Base-by-base conservation (phyloP, 2,888 invertebrate genomes). In the Drosophila niveifrons region DNA sequence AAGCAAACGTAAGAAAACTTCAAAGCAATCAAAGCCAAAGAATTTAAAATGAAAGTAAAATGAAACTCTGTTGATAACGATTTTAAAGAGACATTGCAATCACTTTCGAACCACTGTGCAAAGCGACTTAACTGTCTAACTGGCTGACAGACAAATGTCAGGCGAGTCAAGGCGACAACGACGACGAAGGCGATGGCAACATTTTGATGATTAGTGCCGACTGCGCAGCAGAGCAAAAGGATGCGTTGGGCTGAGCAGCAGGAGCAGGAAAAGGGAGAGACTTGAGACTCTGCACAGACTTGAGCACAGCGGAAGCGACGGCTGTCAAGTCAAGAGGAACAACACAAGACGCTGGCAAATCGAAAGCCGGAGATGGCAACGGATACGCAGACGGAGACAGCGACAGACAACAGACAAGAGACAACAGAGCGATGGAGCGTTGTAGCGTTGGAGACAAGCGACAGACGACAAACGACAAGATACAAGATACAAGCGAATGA, bases 131-230 rank as follows among this genome's bases (percentile, higher is more conserved):
- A 66, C 75, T 76, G 77, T 6, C 44, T 68, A 67, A 66, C 18
- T 50, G 59, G 52, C 65, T 62, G 72, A 51, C 66, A 64, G 78
- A 73, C 83, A 82, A 74, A 81, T 78, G 82, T 75, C 88, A 88
- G 75, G 64, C n/a, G 79, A 85, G 75, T 69, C 83, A 76, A 72
- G 74, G 68, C 80, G 57, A 80, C 23, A 65, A 56, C 28, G 67
- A 66, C 63, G 58, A 57, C 51, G 56, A 58, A 67, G 71, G 1
- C 23, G 23, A 23, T 6, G 23, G 23, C n/a, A n/a, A n/a, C n/a
- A n/a, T n/a, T n/a, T 64, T 73, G 66, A 77, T 83, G 89, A 89
- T 89, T 87, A 87, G 84, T 73, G 63, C 65, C 17, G 28, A 18
- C 15, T 13, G 39, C 13, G 13, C 13, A 41, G 29, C 11, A 31